Percentiles rank a stretch among this genome's conserved stretches.
Evolutionary conservation across 2,113 vertebrate species (phyloP).

Genomic region (Etia nguti): DNA sequence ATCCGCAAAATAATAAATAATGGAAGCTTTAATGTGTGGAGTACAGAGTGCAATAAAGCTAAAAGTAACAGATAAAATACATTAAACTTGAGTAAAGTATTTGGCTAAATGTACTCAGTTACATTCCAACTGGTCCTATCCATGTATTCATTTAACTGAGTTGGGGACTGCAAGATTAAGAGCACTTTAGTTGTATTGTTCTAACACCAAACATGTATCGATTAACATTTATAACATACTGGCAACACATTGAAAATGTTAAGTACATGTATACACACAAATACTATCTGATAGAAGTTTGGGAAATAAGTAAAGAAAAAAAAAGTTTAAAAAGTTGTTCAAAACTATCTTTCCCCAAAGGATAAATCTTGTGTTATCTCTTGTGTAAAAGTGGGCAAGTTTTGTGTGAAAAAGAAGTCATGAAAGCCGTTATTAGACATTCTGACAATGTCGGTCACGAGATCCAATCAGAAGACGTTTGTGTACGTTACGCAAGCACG

Average conservation of each 20-base stretch:
- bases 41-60: neutral
- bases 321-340: neutral
- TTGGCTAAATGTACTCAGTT: neutral
- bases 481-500: constrained; percentile 16
- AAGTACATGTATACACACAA: neutral
- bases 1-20: neutral
- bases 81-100: neutral
- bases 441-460: neutral
- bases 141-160: neutral
- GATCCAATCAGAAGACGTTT: constrained; percentile 23
- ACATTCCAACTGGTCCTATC: neutral
- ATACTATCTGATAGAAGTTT: neutral
- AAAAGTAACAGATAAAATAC: neutral
- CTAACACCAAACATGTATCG: neutral
- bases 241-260: neutral
- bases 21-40: neutral
- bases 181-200: neutral
- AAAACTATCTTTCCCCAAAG: neutral
- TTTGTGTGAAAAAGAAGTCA: neutral
- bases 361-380: neutral
- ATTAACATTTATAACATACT: neutral
- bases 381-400: neutral
- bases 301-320: neutral
- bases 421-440: neutral
- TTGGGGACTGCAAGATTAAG: neutral